Evolutionary conservation across 1,140 invertebrate species (phyloP).

Genomic region (Formica exsecta): DNA sequence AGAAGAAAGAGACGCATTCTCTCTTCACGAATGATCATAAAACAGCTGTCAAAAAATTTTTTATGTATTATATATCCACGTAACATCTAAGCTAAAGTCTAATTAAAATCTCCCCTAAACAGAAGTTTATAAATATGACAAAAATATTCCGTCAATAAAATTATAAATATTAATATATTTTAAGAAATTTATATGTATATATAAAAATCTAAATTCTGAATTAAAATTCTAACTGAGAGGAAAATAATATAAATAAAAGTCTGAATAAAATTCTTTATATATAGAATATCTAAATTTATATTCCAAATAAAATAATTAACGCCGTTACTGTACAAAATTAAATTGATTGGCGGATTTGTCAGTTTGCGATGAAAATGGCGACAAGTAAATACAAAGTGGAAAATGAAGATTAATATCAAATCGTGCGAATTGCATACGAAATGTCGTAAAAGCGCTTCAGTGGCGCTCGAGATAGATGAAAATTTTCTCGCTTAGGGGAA

Average conservation of each 20-base stretch:
- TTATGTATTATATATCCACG: not conserved
- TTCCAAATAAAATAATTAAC: slow-evolving; percentile 4
- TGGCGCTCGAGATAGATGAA: too few species aligned
- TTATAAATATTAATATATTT: too few species aligned
- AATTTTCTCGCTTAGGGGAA: too few species aligned
- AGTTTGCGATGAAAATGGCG: not conserved
- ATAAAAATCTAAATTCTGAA: too few species aligned
- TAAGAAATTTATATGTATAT: too few species aligned
- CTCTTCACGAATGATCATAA: not conserved
- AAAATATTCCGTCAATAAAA: not conserved
- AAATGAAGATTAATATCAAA: not conserved
- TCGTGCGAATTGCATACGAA: not conserved
- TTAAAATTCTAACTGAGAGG: too few species aligned
- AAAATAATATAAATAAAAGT: too few species aligned
- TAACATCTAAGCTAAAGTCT: not conserved
- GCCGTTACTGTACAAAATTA: slow-evolving; percentile 3
- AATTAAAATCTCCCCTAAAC: not conserved
- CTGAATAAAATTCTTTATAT: too few species aligned
- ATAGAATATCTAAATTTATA: too few species aligned
- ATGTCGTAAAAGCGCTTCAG: not conserved
- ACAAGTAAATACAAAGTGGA: not conserved
- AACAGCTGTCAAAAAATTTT: not conserved
- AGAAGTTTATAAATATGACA: not conserved
- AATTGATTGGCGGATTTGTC: not conserved
- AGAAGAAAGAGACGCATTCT: not conserved